Conservation (phyloP, 2,113 vertebrate species). For the Ceyx margarethae region DNA sequence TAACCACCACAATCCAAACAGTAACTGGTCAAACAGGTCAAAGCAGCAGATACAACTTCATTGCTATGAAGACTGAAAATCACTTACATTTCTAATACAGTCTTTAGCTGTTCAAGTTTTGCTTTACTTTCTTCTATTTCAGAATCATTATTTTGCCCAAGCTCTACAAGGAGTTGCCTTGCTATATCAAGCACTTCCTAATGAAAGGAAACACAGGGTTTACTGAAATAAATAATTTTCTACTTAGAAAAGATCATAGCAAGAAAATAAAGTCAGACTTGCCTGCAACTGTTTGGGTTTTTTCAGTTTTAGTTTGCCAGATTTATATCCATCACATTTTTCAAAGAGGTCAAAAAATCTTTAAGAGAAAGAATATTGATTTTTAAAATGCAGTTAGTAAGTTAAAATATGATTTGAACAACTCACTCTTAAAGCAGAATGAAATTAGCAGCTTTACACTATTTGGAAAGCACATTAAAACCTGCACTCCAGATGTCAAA, state of each 20-base stretch:
- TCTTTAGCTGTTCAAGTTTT: constrained; percentile 91
- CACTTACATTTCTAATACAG: constrained; percentile 89
- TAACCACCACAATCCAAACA: neutral
- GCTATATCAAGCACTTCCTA: constrained; percentile 91
- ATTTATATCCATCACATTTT: constrained; percentile 89
- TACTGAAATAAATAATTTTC: neutral
- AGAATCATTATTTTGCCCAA: constrained; percentile 88
- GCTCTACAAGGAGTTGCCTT: constrained; percentile 84
- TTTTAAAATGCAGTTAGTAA: neutral
- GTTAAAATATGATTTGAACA: neutral
- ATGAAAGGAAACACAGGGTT: neutral
- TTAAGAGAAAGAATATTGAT: constrained; percentile 23
- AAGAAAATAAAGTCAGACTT: constrained; percentile 8
- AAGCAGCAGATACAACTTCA: neutral
- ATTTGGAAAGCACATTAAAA: neutral
- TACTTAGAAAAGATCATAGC: neutral
- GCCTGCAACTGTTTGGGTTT: constrained; percentile 84
- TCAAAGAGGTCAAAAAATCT: constrained; percentile 94
- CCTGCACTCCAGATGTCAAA: neutral
- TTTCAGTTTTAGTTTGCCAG: constrained; percentile 88
- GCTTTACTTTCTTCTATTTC: constrained; percentile 93
- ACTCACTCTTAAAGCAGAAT: neutral
- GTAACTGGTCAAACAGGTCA: neutral
- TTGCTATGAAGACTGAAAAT: neutral
- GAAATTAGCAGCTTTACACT: neutral